A percentile compares a stretch with the other conserved stretches of the same genome.
These are phyloP conservation scores for Campoletis sonorensis DNA, from an alignment of 1,140 invertebrate genomes.

Conservation along the genomic window DNA sequence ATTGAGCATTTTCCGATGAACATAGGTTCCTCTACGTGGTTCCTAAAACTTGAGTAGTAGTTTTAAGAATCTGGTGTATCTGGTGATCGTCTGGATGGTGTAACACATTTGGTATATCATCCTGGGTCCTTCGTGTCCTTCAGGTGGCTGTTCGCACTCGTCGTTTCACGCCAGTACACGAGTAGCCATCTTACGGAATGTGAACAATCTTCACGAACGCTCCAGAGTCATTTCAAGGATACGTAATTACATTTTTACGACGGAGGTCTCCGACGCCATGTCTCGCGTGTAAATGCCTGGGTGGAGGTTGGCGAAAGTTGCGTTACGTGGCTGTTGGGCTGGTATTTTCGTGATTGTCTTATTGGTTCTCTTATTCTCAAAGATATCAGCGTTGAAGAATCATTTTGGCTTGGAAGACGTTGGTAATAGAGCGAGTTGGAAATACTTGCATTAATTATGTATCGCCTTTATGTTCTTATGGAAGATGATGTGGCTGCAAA, in stretches of 20 bases:
- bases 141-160: background rate
- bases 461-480: background rate
- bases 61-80: too few species aligned
- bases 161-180: background rate
- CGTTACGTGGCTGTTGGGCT: conserved; percentile 1
- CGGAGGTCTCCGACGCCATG: conserved; percentile 54
- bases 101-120: background rate
- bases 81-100: too few species aligned
- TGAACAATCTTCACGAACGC: conserved; percentile 32
- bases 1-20: too few species aligned
- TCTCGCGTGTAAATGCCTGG: conserved; percentile 31
- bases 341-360: background rate
- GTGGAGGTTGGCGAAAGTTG: conserved; percentile 32
- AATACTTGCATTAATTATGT: background rate
- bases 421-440: too few species aligned
- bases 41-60: too few species aligned
- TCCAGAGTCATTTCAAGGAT: conserved; percentile 41
- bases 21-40: too few species aligned
- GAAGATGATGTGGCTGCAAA: background rate
- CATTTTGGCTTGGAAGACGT: background rate
- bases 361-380: background rate
- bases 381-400: background rate
- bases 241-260: conserved; percentile 61
- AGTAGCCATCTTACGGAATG: conserved; percentile 28
- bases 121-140: too few species aligned